phyloP scores from a whole-genome alignment of 2,113 vertebrate genomes.

The Perccottus glenii region DNA sequence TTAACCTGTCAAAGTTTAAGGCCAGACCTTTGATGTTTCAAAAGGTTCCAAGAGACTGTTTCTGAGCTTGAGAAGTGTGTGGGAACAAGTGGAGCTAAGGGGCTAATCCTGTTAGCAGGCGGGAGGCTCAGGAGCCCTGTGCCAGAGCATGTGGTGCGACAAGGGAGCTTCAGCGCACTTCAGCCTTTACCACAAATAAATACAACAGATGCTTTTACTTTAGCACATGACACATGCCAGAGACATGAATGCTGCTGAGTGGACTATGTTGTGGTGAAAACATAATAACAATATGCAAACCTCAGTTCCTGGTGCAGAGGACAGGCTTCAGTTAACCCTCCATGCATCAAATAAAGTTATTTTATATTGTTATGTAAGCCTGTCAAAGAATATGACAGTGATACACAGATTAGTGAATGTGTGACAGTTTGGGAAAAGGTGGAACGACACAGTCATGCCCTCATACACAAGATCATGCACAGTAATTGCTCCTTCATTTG shows the following conservation, averaged over 20 bases:
- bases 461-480: background rate
- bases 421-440: background rate
- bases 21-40: slow-evolving; percentile 36
- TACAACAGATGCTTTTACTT: slow-evolving; percentile 14
- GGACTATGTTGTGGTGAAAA: slow-evolving; percentile 35
- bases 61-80: slow-evolving; percentile 61
- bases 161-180: slow-evolving; percentile 12
- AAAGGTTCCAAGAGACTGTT: slow-evolving; percentile 47
- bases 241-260: slow-evolving; percentile 33
- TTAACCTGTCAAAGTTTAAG: slow-evolving; percentile 58
- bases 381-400: background rate
- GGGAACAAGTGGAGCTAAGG: slow-evolving; percentile 56
- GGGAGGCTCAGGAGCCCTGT: slow-evolving; percentile 36
- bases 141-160: slow-evolving; percentile 32
- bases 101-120: slow-evolving; percentile 62
- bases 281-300: slow-evolving; percentile 31
- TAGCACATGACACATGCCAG: slow-evolving; percentile 30
- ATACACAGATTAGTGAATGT: background rate
- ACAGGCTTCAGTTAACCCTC: background rate
- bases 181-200: background rate
- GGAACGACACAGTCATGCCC: background rate
- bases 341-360: no score
- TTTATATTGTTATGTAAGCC: no score
- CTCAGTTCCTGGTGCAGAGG: slow-evolving; percentile 1
- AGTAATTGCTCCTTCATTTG: no score